phyloP scores from a whole-genome alignment of 2,888 invertebrate species.

The Chymomyza amoena region DNA sequence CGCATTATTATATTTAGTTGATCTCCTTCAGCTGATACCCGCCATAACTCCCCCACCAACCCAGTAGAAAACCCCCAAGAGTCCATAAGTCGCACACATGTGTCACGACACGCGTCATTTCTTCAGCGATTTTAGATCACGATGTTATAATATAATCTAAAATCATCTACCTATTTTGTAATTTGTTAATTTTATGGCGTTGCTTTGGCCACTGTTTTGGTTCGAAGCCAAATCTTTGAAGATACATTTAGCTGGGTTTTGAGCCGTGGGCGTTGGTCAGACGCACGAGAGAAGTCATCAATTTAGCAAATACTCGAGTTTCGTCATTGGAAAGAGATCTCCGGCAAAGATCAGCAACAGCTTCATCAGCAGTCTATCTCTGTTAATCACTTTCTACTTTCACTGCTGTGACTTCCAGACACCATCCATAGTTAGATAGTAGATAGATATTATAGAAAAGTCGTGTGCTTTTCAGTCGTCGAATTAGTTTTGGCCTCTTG shows the following conservation, averaged over 20 bases:
- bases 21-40: constrained; percentile 54
- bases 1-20: constrained; percentile 55
- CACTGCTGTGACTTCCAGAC: constrained; percentile 40
- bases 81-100: not conserved
- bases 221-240: not conserved
- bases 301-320: not conserved
- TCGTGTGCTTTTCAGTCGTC: not conserved
- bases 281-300: constrained; percentile 17
- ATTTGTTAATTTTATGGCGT: not conserved
- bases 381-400: constrained; percentile 59
- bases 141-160: not conserved
- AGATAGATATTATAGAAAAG: not conserved
- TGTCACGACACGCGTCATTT: not conserved
- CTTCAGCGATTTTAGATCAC: not conserved
- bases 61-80: not conserved
- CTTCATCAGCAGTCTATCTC: constrained; percentile 40
- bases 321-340: not conserved
- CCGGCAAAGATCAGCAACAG: not conserved
- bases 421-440: not conserved
- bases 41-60: not conserved
- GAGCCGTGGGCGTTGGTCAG: not conserved
- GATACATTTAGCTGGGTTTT: not conserved
- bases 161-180: not conserved
- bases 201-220: not conserved
- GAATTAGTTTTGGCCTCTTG: not conserved